Evolutionary conservation across 2,113 vertebrate species (phyloP).

Genomic region (Tauraco erythrolophus): DNA sequence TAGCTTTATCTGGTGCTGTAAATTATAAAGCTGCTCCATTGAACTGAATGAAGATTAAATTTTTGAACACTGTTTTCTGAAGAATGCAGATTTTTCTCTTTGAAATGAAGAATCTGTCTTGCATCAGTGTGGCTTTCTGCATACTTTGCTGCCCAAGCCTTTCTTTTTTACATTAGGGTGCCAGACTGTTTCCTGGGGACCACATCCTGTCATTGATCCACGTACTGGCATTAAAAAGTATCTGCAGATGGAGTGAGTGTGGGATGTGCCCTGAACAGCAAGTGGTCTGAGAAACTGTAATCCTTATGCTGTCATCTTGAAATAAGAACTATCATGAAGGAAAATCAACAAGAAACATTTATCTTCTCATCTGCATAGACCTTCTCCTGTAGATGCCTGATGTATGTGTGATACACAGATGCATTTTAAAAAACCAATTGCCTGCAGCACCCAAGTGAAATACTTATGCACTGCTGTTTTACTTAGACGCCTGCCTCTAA

Average conservation of each 20-base stretch:
- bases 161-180: neutral
- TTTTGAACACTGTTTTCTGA: constrained; percentile 69
- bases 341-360: neutral
- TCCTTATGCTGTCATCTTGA: neutral
- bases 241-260: neutral
- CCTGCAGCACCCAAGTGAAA: neutral
- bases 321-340: neutral
- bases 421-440: neutral
- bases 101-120: neutral
- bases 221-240: neutral
- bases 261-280: neutral
- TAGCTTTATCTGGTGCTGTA: constrained; percentile 82
- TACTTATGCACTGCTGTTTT: neutral
- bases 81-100: constrained; percentile 71
- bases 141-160: neutral
- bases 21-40: constrained; percentile 85
- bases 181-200: neutral
- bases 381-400: neutral
- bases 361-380: neutral
- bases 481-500: neutral
- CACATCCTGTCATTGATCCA: neutral
- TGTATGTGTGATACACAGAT: neutral
- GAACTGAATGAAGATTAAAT: constrained; percentile 81
- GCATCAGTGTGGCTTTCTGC: neutral
- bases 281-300: neutral